Conservation (phyloP, 2,113 vertebrate species). For the Gavia stellata region DNA sequence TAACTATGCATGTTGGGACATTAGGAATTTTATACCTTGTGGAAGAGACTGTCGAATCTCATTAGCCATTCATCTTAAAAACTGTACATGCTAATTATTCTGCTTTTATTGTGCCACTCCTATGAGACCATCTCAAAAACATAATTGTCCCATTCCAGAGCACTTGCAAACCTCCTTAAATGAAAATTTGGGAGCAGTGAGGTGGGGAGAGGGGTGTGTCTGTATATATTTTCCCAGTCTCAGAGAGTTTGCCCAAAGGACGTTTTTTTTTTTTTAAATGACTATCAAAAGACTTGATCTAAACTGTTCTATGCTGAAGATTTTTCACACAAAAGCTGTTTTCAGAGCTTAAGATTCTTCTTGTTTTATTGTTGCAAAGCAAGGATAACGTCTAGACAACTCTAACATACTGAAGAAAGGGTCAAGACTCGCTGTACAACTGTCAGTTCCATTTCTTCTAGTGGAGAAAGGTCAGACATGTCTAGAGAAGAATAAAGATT, state of each 20-base stretch:
- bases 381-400: background rate
- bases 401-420: background rate
- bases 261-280: background rate
- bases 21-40: background rate
- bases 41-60: background rate
- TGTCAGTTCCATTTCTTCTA: background rate
- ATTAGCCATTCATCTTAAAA: background rate
- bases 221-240: background rate
- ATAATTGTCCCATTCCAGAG: background rate
- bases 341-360: background rate
- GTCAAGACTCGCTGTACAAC: background rate
- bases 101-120: background rate
- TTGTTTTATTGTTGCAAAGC: background rate
- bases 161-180: background rate
- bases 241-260: background rate
- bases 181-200: background rate
- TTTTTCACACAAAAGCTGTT: background rate
- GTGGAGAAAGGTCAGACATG: background rate
- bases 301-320: background rate
- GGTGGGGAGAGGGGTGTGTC: accelerated
- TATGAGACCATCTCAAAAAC: background rate
- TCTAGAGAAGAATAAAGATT: background rate
- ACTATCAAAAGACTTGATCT: background rate
- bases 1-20: background rate
- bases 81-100: background rate